Conservation (phyloP, 2,113 vertebrate genomes). For the Aythya baeri region DNA sequence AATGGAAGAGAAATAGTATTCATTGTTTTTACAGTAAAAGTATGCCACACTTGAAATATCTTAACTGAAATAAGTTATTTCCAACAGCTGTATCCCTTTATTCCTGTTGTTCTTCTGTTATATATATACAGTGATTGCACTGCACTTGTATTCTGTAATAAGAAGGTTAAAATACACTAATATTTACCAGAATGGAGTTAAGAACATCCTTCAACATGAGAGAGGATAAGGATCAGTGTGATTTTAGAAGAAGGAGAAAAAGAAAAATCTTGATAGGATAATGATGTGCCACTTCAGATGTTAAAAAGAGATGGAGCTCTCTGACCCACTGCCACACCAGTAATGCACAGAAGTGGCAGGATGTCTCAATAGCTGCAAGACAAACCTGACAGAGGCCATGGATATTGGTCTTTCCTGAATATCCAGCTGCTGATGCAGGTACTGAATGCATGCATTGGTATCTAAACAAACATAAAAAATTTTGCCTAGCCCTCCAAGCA, state of each 20-base stretch:
- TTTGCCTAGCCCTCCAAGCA: neutral
- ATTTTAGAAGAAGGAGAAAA: neutral
- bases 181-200: neutral
- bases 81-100: neutral
- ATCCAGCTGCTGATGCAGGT: neutral
- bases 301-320: neutral
- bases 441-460: neutral
- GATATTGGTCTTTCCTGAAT: neutral
- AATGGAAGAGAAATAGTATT: neutral
- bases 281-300: neutral
- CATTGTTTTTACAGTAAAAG: neutral
- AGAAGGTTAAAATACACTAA: neutral
- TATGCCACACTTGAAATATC: neutral
- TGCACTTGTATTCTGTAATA: neutral
- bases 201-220: neutral
- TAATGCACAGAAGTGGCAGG: neutral
- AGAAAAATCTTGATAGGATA: neutral
- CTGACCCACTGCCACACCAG: neutral
- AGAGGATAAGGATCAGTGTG: no score
- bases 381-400: neutral
- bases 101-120: neutral
- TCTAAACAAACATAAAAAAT: neutral
- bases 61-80: neutral
- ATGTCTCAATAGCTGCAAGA: neutral
- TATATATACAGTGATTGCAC: neutral